Evolutionary conservation across 2,888 invertebrate species (phyloP).

Genomic region (Noctua fimbriata): DNA sequence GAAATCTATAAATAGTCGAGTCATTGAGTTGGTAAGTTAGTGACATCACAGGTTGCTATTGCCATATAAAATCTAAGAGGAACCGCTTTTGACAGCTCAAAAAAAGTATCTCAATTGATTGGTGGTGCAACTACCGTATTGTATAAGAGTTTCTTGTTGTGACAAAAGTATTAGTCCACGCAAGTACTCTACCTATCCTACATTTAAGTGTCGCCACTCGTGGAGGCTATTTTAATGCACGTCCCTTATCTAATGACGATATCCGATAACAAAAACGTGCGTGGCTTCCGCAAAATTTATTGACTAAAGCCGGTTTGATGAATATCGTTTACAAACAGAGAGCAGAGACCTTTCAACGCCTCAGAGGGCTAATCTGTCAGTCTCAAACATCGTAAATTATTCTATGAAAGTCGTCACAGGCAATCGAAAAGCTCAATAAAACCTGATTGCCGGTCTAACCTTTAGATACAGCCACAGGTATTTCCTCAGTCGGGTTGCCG

Average conservation of each 20-base stretch:
- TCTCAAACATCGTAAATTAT: conserved; percentile 41
- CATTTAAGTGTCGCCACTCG: not conserved
- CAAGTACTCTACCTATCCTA: not conserved
- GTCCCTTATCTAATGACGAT: conserved; percentile 9
- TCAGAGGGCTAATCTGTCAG: conserved; percentile 2
- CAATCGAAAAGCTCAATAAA: conserved; percentile 51
- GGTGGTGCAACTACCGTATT: not conserved
- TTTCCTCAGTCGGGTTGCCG: conserved; percentile 30
- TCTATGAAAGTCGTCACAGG: conserved; percentile 52
- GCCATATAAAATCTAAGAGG: not conserved
- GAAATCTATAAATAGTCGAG: not conserved
- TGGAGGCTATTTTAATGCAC: conserved; percentile 14
- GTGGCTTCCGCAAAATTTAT: conserved; percentile 16
- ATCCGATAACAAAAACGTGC: conserved; percentile 2
- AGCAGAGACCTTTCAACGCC: conserved; percentile 10
- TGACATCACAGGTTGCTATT: not conserved
- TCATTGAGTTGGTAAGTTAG: not conserved
- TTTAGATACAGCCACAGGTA: conserved; percentile 50
- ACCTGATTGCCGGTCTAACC: conserved; percentile 50
- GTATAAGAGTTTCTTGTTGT: not conserved
- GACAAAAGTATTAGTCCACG: not conserved
- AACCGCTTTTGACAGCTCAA: not conserved
- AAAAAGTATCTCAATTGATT: not conserved
- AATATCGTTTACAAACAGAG: conserved; percentile 2
- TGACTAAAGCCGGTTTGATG: conserved; percentile 5